Evolutionary conservation across 2,797 vertebrate species (phyloP).

Genomic region (Picus viridis): DNA sequence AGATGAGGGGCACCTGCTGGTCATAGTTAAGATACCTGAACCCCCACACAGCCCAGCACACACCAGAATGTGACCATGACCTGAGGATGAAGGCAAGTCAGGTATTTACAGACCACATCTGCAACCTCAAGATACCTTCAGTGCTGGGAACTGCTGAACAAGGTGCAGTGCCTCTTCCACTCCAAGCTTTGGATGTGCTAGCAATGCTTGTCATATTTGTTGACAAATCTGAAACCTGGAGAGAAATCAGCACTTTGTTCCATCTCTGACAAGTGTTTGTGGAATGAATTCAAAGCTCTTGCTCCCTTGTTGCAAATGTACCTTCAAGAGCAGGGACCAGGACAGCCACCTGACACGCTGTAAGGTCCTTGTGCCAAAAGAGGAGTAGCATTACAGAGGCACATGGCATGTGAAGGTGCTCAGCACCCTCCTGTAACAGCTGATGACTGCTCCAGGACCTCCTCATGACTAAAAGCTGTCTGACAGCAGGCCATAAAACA

Average conservation of each 20-base stretch:
- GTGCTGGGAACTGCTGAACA: not conserved
- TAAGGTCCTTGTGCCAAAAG: not conserved
- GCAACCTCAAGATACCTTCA: not conserved
- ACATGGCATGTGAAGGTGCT: rapidly evolving
- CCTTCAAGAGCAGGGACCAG: not conserved
- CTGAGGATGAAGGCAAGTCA: not conserved
- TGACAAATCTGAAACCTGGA: not conserved
- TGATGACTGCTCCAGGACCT: not conserved
- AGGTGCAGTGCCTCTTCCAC: not conserved
- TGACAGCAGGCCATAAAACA: not conserved
- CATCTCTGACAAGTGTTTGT: not conserved
- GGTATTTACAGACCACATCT: rapidly evolving
- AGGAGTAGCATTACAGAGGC: rapidly evolving
- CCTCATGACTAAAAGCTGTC: not conserved
- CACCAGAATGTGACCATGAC: not conserved
- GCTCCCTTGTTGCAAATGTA: not conserved
- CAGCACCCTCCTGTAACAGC: not conserved
- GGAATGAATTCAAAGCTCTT: not conserved
- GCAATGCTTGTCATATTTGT: not conserved
- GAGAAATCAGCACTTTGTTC: not conserved
- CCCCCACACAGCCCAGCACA: not conserved
- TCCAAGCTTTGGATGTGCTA: not conserved
- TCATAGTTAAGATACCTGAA: not conserved
- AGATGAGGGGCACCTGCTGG: not conserved
- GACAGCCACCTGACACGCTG: rapidly evolving